phyloP scores from a whole-genome alignment of 2,888 invertebrate genomes.

The Pyrrhia umbra region DNA sequence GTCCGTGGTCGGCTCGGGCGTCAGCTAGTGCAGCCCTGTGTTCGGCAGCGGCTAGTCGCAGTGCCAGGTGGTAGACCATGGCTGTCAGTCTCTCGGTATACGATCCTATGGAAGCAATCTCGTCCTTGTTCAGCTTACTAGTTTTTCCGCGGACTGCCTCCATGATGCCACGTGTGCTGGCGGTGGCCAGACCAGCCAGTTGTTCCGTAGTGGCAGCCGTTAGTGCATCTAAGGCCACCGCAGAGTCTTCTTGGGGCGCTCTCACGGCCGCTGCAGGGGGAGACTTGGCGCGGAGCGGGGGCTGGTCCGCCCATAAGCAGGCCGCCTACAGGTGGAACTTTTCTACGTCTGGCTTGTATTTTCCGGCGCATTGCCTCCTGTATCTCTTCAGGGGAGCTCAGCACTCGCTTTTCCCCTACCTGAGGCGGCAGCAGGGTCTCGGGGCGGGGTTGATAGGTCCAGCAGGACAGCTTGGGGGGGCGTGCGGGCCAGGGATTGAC shows the following conservation, averaged over 20 bases:
- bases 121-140: not conserved
- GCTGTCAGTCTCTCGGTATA: not conserved
- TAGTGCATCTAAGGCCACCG: not conserved
- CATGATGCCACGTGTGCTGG: not conserved
- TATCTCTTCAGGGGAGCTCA: not conserved
- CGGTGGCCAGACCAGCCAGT: constrained; percentile 50
- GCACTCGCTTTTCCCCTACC: not conserved
- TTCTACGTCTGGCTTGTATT: not conserved
- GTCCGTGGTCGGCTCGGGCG: too few relatives aligned
- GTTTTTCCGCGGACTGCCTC: not conserved
- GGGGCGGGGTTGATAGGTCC: too few relatives aligned
- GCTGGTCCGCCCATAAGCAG: not conserved
- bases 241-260: not conserved
- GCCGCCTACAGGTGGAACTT: not conserved
- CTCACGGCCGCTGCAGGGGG: too few relatives aligned
- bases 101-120: not conserved
- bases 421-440: too few relatives aligned
- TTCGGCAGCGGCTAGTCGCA: not conserved
- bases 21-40: not conserved
- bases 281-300: too few relatives aligned
- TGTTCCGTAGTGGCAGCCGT: not conserved
- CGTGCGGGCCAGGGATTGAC: not conserved
- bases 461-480: not conserved
- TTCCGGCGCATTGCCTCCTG: not conserved
- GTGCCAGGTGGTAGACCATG: not conserved